Conservation (phyloP, 2,888 invertebrate species). For the Callosobruchus maculatus region DNA sequence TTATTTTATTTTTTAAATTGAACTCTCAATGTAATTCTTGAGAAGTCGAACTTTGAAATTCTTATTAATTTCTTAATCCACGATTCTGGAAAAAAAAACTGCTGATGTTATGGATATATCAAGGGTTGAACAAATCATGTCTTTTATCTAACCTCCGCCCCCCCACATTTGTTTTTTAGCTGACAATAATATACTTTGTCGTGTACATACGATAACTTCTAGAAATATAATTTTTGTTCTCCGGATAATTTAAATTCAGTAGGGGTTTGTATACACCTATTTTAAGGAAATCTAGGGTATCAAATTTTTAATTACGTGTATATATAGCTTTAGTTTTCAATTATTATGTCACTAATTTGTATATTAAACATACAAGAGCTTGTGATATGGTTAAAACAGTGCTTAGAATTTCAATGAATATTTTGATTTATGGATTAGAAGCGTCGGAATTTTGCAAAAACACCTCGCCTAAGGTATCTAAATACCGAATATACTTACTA, state of each 20-base stretch:
- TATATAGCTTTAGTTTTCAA: conserved; percentile 13
- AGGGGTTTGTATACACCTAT: background rate
- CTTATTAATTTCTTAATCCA: too few relatives aligned
- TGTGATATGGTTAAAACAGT: conserved; percentile 12
- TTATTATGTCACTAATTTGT: conserved; percentile 1
- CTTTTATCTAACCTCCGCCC: background rate
- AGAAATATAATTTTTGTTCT: background rate
- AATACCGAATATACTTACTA: background rate
- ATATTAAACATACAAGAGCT: conserved; percentile 10
- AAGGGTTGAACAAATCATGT: too few relatives aligned
- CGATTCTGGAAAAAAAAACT: too few relatives aligned
- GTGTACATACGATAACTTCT: background rate
- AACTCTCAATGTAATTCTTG: too few relatives aligned
- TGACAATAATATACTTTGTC: background rate
- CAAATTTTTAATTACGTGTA: conserved; percentile 6
- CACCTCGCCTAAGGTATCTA: background rate
- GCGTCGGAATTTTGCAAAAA: too few relatives aligned
- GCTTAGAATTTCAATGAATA: conserved; percentile 7
- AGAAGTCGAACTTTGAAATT: too few relatives aligned
- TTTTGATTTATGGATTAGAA: too few relatives aligned
- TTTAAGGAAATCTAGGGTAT: conserved; percentile 3
- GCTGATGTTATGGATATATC: too few relatives aligned
- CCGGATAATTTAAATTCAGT: background rate
- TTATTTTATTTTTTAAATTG: too few relatives aligned
- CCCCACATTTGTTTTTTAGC: background rate